Evolutionary conservation across 2,113 vertebrate genomes (phyloP), one percentile per base, ranked within the genome.

Genomic region (Ammodytes dubius): DNA sequence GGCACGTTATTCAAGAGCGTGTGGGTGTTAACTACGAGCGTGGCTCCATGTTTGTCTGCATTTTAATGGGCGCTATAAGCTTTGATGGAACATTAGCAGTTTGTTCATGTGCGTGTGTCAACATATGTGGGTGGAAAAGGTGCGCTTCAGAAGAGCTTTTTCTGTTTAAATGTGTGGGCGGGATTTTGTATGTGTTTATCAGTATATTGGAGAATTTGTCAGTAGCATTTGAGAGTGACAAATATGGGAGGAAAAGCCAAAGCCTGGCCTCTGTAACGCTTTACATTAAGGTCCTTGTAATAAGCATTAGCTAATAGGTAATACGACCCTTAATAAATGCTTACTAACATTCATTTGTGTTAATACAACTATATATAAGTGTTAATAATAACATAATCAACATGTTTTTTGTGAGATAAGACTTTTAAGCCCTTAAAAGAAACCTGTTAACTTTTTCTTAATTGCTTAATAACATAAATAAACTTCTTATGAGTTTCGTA

Each of bases 111-210:
- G 84, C 84, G 60, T 75, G 82, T 90, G 89, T 93, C 87, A 91
- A 91, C 91, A 89, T 74, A 89, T 70, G 92, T 94, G 92, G 94
- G 93, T 83, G 91, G 89, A 88, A 90, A 27, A 92, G 93, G 93
- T 94, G 83, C 63, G 86, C 78, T 88, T 87, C 72, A 90, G 89
- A 91, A 93, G 91, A 89, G 90, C 91, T 87, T 90, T 91, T 88
- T 89, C 84, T 85, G 79, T 92, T 90, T 84, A 93, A 92, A 74
- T 2, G 79, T 10, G 91, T 90, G 84, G 89, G 91, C 2, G 68
- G 83, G 85, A 81, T 90, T 91, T 92, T 87, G 75, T 86, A 80
- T 74, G 74, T 90, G 88, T 90, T 88, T 87, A 86, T 88, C 77
- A 61, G 73, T 81, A 61, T 86, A 74, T 87, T 79, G 79, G 81